Evolutionary conservation across 2,113 vertebrate genomes (phyloP).

Genomic region (Carettochelys insculpta): DNA sequence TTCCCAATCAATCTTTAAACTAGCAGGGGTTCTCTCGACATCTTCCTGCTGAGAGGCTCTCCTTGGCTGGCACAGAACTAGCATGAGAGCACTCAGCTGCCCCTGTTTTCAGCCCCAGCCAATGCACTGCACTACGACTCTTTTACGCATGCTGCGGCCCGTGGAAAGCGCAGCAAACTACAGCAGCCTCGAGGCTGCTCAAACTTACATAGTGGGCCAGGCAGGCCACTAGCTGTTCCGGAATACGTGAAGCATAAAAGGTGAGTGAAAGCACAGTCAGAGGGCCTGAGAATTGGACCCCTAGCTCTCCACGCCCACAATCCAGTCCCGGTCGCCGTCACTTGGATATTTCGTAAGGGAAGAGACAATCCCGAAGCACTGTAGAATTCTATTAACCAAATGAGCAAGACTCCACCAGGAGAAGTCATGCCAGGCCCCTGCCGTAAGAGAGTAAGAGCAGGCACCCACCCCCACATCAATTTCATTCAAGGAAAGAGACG

Average conservation of each 20-base stretch:
- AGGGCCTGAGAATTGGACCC: not conserved
- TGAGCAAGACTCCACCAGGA: not conserved
- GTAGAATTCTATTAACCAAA: not conserved
- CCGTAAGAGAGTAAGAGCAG: not conserved
- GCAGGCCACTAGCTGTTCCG: not conserved
- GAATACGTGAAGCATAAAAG: not conserved
- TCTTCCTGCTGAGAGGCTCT: not conserved
- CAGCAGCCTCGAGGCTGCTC: not conserved
- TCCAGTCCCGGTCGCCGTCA: not conserved
- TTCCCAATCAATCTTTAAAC: not conserved
- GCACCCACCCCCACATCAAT: not conserved
- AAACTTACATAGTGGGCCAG: not conserved
- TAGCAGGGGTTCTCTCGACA: accelerated
- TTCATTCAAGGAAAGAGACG: not conserved
- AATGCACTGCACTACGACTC: accelerated
- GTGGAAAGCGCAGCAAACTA: not conserved
- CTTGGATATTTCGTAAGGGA: not conserved
- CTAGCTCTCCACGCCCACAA: not conserved
- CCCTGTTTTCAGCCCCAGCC: not conserved
- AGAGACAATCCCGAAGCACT: accelerated
- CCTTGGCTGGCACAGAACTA: not conserved
- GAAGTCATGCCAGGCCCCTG: not conserved
- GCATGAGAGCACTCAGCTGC: not conserved
- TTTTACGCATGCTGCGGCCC: not conserved
- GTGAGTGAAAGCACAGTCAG: accelerated